Evolutionary conservation across 2,888 invertebrate species (phyloP), one percentile per base, ranked within the genome.

Genomic region (Acleris sparsana): DNA sequence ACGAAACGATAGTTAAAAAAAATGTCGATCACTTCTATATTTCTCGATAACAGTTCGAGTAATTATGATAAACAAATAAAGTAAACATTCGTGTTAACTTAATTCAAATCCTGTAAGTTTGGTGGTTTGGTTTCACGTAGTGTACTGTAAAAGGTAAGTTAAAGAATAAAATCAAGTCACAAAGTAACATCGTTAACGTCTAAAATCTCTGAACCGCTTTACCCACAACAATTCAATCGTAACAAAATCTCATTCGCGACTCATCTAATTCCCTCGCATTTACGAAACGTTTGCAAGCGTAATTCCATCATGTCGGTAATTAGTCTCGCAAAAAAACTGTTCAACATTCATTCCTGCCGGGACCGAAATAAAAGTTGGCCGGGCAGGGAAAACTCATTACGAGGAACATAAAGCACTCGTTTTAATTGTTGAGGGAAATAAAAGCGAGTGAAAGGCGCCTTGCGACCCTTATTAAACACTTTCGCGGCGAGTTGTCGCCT

Each of bases 391-490:
- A 70, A 67, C 65, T 69, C 67, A 67, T 70, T 69, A 69, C 53
- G 67, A 53, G 61, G 53, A 62, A 53, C 69, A 65, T 70, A 67
- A 70, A 70, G 63, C 58, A 63, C 61, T 52, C 62, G 57, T 55
- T 69, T 70, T 70, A 70, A 70, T 70, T 70, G 66, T 55, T 48
- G 61, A 55, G 63, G 43, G 61, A 60, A 65, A 65, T 60, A 67
- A 69, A 56, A 61, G 56, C 13, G 52, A 61, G 56, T 63, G 29
- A 39, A 49, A 17, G 20, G 25, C 48, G 18, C 48, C 44, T 29
- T 11, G 7, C 51, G 55, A 22, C 44, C 44, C 53, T 61, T 65
- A 61, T 61, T 61, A 65, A 61, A 64, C 53, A 25, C 58, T 63
- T 58, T 46, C 16, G 22, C 25, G 49, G 43, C 22, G 22, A 53